Conservation (phyloP, 2,888 invertebrate species). For the Apamea anceps region DNA sequence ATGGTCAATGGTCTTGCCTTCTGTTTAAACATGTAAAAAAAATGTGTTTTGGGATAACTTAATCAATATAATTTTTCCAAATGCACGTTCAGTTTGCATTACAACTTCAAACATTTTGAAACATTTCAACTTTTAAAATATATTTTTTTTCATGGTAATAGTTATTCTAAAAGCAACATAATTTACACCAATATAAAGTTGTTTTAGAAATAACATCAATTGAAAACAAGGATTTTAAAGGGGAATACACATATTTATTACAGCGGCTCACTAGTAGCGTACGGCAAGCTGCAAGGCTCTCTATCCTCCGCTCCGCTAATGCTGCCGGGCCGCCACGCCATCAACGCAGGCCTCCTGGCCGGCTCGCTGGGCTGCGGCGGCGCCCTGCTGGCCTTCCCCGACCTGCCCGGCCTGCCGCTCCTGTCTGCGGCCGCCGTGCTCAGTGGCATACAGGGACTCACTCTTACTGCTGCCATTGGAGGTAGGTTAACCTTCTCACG, state of each 20-base stretch:
- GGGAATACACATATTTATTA: conserved; percentile 1
- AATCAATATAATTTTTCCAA: not conserved
- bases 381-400: conserved; percentile 91
- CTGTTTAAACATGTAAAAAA: not conserved
- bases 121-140: too few species aligned
- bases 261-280: conserved; percentile 96
- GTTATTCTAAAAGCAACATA: not conserved
- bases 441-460: conserved; percentile 95
- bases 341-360: conserved; percentile 93
- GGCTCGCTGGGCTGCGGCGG: conserved; percentile 94
- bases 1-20: not conserved
- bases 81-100: not conserved
- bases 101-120: not conserved
- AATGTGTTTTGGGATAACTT: not conserved
- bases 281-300: conserved; percentile 96
- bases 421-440: conserved; percentile 94
- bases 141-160: too few species aligned
- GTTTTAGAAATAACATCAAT: not conserved
- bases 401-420: conserved; percentile 93
- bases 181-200: not conserved
- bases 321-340: conserved; percentile 94
- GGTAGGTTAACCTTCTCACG: conserved; percentile 84
- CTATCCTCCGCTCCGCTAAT: conserved; percentile 95
- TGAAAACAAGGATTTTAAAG: not conserved
- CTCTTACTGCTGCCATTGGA: conserved; percentile 97